Evolutionary conservation across 2,888 invertebrate species (phyloP), one percentile per base, ranked within the genome.

Genomic region (Lumbricus terrestris): DNA sequence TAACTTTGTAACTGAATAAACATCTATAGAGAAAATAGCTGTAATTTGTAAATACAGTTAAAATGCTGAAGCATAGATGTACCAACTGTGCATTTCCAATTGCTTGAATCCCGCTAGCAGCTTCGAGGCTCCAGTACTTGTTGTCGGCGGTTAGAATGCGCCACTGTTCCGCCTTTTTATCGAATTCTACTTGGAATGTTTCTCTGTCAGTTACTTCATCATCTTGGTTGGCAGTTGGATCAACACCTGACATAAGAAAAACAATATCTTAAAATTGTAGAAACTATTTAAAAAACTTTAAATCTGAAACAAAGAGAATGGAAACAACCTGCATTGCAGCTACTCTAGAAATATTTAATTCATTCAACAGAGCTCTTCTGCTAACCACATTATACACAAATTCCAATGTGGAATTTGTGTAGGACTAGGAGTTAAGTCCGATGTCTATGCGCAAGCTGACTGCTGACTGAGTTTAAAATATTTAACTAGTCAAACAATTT

Each of bases 181-280:
- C 98, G 95, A 97, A 98, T 95, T 99, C 98, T 95, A 99, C 95
- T 96, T 99, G 99, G 96, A 99, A 99, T 90, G 98, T 98, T 96
- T 99, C 99, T 95, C 98, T 97, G 92, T 98, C 98, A 16, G 97
- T 98, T 93, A 98, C 97, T 0, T 93, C 93, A 96, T 99, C 98
- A 0, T 93, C 93, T 96, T 99, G 99, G 95, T 99, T 99, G 91
- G 99, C 92, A 23, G 92, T 98, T 40, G 92, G 91, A 85, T 92
- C 92, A n/a, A 92, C 91, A 37, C 92, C 92, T 92, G 92, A 11
- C 82, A 89, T 16, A 47, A 88, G 13, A 88, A 29, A 40, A 35
- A 88, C 35, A 35, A 29, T n/a, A 69, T n/a, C n/a, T n/a, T 69
- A 29, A 54, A 69, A 16, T 69, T 29, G 69, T 69, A 8, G 8